phyloP scores from a whole-genome alignment of 2,113 vertebrate species.

The Pogonocichla stellata region DNA sequence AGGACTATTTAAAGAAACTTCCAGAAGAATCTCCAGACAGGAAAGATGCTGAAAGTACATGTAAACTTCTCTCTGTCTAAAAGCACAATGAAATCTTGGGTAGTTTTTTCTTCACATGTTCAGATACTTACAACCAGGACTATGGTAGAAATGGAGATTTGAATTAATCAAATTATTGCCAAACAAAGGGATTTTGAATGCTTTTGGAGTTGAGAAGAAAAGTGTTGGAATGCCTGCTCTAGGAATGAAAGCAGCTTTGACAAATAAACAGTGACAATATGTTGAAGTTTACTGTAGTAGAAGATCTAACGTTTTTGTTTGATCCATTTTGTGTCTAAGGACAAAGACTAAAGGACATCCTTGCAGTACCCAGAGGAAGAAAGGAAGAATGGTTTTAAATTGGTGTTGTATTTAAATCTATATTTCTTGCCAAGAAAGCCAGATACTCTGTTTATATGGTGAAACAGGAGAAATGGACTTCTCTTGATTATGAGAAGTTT shows the following conservation, averaged over 20 bases:
- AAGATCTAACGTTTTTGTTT: not conserved
- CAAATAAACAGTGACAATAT: not conserved
- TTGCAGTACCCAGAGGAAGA: not conserved
- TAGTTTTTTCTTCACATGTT: not conserved
- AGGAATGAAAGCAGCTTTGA: not conserved
- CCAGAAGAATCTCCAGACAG: slow-evolving; percentile 85
- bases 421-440: not conserved
- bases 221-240: not conserved
- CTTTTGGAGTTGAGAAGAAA: not conserved
- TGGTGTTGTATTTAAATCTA: not conserved
- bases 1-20: slow-evolving; percentile 95
- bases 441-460: not conserved
- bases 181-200: not conserved
- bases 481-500: not conserved
- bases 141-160: not conserved
- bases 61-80: not conserved
- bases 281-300: not conserved
- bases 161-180: not conserved
- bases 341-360: not conserved
- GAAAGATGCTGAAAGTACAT: slow-evolving; percentile 91
- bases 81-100: not conserved
- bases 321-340: not conserved
- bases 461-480: not conserved
- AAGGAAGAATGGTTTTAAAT: not conserved
- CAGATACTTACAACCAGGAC: not conserved